Conservation (phyloP, 2,113 vertebrate genomes). For the Mugil cephalus region DNA sequence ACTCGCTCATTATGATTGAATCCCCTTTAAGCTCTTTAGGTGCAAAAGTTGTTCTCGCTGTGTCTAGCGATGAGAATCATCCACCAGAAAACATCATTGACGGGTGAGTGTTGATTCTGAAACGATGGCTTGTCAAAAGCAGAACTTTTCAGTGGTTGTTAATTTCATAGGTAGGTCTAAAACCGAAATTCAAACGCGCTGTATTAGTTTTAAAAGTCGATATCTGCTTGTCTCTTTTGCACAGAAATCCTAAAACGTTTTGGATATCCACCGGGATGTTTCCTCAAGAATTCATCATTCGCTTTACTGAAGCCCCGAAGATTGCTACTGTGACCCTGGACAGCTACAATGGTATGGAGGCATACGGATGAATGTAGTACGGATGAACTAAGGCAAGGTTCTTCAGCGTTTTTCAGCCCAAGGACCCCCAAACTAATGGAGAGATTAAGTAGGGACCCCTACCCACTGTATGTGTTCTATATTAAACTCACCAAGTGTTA, state of each 20-base stretch:
- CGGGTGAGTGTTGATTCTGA: conserved; percentile 82
- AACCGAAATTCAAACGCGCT: too few relatives aligned
- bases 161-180: background rate
- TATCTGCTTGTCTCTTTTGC: background rate
- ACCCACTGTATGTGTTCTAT: too few relatives aligned
- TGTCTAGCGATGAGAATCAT: conserved; percentile 90
- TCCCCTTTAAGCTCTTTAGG: conserved; percentile 84
- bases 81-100: conserved; percentile 91
- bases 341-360: conserved; percentile 89
- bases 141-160: background rate
- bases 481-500: too few relatives aligned
- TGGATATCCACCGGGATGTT: conserved; percentile 98
- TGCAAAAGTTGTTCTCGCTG: conserved; percentile 86
- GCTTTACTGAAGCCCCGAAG: conserved; percentile 84
- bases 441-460: too few relatives aligned
- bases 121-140: background rate
- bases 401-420: too few relatives aligned
- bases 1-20: conserved; percentile 72
- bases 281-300: conserved; percentile 93
- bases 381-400: background rate
- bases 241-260: conserved; percentile 89
- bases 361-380: too few relatives aligned
- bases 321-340: conserved; percentile 87
- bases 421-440: too few relatives aligned
- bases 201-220: too few relatives aligned